Base-by-base conservation (phyloP, 2,888 invertebrate genomes). In the Stenoptilia bipunctidactyla region DNA sequence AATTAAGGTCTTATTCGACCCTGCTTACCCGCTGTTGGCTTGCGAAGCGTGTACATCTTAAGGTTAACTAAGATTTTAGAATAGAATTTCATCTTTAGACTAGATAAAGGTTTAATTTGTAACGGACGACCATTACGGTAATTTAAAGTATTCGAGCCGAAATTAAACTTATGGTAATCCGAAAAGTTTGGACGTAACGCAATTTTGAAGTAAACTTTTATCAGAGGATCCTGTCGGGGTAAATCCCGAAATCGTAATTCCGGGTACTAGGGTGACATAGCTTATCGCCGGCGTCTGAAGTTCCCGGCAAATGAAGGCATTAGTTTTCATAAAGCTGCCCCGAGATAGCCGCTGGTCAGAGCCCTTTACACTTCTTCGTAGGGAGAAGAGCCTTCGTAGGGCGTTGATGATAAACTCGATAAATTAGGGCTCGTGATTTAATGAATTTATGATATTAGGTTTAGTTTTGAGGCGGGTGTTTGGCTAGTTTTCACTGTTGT, bases 241-340 rank as follows among this genome's bases (percentile, higher is more conserved):
- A 66, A 61, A 71, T 63, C 68, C 71, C 65, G 59, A 63, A 64
- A 63, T 62, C 64, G 68, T 79, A 79, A 79, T 76, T 75, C 77
- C 66, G 60, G 66, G 65, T 66, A 74, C 74, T 68, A 71, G 74
- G 72, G 68, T 63, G 75, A 72, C 77, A 69, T 69, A 64, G 77
- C 79, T 80, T 80, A 80, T 80, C 76, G 72, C 61, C 55, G 53
- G 66, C 63, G 60, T 60, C 62, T 69, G 68, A 62, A 63, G 66
- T 56, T 55, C 62, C 64, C 66, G 70, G 72, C 75, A 77, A 79
- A 80, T 79, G 76, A 79, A 80, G 75, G 79, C 79, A 80, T 80
- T 80, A 77, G 80, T 80, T 79, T 79, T 77, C 79, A 79, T 80
- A 79, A 80, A 77, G 72, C 77, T 51, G 55, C 55, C 56, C 66